Conservation (phyloP, 2,888 invertebrate species). For the Brachyopa scutellaris region DNA sequence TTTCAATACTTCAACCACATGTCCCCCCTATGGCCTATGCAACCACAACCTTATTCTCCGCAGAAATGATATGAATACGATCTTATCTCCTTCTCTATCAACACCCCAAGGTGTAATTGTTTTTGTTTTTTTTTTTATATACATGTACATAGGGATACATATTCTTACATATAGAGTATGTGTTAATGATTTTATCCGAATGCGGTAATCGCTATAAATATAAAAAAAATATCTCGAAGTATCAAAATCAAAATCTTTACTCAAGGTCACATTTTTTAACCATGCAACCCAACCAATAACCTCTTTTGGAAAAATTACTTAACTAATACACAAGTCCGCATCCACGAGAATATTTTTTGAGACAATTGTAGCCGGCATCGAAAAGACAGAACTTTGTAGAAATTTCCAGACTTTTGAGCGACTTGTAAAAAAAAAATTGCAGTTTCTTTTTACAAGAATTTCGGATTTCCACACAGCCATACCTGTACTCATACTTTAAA, state of each 20-base stretch:
- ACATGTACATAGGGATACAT: no score
- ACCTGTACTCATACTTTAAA: no score
- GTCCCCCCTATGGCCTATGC: no score
- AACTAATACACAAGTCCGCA: background rate
- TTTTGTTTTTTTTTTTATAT: no score
- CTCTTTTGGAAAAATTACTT: background rate
- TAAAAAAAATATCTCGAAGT: background rate
- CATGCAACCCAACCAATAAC: conserved; percentile 12
- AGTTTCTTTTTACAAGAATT: conserved; percentile 34
- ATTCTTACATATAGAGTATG: background rate
- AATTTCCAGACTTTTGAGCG: conserved; percentile 44
- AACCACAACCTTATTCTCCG: conserved; percentile 7
- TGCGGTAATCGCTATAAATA: background rate
- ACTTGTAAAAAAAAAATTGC: conserved; percentile 29
- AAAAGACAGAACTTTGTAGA: conserved; percentile 16
- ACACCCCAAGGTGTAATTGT: conserved; percentile 11
- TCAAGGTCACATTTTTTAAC: conserved; percentile 33
- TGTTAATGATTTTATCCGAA: conserved; percentile 7
- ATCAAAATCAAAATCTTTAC: conserved; percentile 10
- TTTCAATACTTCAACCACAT: conserved; percentile 13
- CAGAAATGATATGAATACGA: background rate
- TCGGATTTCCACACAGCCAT: no score
- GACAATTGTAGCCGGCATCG: background rate
- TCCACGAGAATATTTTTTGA: background rate
- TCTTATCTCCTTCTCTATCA: conserved; percentile 20